Evolutionary conservation across 2,888 invertebrate species (phyloP).

Genomic region (Patella depressa): DNA sequence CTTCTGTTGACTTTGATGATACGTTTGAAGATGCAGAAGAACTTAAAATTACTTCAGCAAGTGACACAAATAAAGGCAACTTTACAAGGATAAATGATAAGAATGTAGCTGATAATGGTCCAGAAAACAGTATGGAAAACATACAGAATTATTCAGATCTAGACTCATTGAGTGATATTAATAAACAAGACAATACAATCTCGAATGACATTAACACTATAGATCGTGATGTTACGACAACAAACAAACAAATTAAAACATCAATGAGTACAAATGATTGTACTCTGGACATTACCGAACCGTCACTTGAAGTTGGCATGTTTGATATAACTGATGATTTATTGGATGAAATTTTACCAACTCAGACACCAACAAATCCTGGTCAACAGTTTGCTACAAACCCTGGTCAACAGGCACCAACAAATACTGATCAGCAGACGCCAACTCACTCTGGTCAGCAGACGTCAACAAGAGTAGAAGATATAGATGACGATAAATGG

Average conservation of each 20-base stretch:
- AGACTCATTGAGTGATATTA: neutral
- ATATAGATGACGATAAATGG: conserved; percentile 21
- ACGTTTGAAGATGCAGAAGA: neutral
- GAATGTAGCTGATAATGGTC: neutral
- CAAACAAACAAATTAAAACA: too few relatives aligned
- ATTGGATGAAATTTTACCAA: conserved; percentile 13
- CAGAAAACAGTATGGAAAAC: neutral
- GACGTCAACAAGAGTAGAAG: conserved; percentile 32
- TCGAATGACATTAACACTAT: too few relatives aligned
- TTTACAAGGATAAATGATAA: conserved; percentile 3
- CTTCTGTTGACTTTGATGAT: conserved; percentile 1
- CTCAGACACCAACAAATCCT: neutral
- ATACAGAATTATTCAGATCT: neutral
- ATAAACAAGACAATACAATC: neutral
- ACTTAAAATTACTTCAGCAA: too few relatives aligned
- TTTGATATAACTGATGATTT: conserved; percentile 16
- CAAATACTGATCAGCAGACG: neutral
- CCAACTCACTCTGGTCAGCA: neutral
- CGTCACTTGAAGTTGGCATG: conserved; percentile 9
- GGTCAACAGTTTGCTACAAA: neutral
- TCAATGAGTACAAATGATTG: neutral
- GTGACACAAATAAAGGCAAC: too few relatives aligned
- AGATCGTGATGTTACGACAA: too few relatives aligned
- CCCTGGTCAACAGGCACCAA: neutral
- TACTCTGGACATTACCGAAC: neutral